Conservation (phyloP, 2,113 vertebrate genomes). For the Urocitellus parryii region DNA sequence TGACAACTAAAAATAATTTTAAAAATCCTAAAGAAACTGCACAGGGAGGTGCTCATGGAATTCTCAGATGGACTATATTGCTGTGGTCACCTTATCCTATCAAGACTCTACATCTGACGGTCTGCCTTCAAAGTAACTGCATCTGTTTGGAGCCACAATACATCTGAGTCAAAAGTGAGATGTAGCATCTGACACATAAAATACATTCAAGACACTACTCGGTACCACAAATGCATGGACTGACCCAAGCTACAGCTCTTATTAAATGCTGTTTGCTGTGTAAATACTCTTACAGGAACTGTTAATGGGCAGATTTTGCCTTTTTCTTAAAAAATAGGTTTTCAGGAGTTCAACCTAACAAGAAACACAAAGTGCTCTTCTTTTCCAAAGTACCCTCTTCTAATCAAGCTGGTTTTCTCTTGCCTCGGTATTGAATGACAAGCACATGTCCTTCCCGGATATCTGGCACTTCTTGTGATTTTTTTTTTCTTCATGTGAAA, state of each 20-base stretch:
- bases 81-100: neutral
- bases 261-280: neutral
- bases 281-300: neutral
- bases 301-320: neutral
- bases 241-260: neutral
- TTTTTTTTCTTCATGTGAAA: conserved; percentile 54
- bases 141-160: neutral
- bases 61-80: neutral
- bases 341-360: neutral
- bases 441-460: conserved; percentile 47
- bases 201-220: neutral
- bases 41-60: neutral
- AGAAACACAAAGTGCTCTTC: conserved; percentile 2
- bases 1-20: too few relatives aligned
- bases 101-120: neutral
- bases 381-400: conserved; percentile 36
- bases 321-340: neutral
- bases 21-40: neutral
- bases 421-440: conserved; percentile 51
- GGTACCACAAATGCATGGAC: neutral
- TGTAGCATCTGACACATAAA: neutral
- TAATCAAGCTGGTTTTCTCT: conserved; percentile 58
- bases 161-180: conserved; percentile 3
- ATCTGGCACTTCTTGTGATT: conserved; percentile 51
- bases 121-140: neutral